Evolutionary conservation across 2,113 vertebrate genomes (phyloP).

Genomic region (Sorex araneus): DNA sequence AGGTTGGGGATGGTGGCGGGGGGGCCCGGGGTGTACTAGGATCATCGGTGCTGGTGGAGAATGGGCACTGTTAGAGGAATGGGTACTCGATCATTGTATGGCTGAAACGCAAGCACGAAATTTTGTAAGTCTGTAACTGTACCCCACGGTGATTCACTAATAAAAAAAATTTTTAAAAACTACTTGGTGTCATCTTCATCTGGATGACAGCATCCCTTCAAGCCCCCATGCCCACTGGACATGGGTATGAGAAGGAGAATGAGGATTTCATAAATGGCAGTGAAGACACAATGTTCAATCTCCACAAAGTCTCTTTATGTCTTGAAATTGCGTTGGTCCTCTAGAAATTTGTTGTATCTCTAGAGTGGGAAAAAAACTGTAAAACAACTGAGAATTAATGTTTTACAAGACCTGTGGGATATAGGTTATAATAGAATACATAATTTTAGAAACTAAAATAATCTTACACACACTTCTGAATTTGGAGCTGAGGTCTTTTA

Average conservation of each 20-base stretch:
- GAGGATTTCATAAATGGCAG: neutral
- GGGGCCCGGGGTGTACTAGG: too few species aligned
- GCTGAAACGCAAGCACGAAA: too few species aligned
- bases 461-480: neutral
- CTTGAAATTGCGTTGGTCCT: neutral
- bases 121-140: too few species aligned
- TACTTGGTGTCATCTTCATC: neutral
- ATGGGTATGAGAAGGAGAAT: neutral
- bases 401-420: neutral
- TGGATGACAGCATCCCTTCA: neutral
- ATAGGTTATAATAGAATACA: neutral
- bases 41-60: too few species aligned
- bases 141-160: too few species aligned
- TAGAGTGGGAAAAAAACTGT: neutral
- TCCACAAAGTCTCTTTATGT: neutral
- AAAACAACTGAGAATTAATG: conserved; percentile 35
- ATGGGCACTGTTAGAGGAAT: too few species aligned
- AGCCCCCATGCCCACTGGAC: neutral
- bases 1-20: too few species aligned
- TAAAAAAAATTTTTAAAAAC: too few species aligned
- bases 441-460: conserved; percentile 60
- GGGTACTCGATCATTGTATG: too few species aligned
- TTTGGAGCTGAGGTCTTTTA: neutral
- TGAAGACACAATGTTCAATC: neutral
- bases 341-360: neutral